Conservation (phyloP, 2,888 invertebrate genomes). For the Podotricha telesiphe region DNA sequence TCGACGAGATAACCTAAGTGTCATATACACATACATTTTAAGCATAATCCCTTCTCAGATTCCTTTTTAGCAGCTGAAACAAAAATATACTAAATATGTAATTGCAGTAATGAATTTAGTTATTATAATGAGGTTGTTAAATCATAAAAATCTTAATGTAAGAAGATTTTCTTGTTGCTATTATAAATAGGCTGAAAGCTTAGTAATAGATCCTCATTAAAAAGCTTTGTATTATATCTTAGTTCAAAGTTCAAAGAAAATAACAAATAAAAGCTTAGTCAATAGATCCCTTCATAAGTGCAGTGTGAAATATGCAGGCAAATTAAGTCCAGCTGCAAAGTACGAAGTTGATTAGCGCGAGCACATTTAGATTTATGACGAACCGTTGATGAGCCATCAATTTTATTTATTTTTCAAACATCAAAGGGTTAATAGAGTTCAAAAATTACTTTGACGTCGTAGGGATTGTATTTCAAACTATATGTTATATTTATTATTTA, state of each 20-base stretch:
- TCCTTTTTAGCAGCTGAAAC: no score
- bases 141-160: neutral
- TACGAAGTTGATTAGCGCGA: conserved; percentile 66
- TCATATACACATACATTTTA: no score
- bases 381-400: conserved; percentile 45
- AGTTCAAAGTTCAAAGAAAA: conserved; percentile 20
- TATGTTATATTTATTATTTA: neutral
- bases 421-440: conserved; percentile 44
- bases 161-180: neutral
- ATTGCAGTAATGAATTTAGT: no score
- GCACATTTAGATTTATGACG: conserved; percentile 72
- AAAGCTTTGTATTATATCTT: neutral
- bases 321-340: conserved; percentile 76
- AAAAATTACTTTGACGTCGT: conserved; percentile 34
- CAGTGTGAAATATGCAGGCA: conserved; percentile 69
- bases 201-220: neutral
- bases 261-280: conserved; percentile 28
- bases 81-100: no score
- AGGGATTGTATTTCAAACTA: conserved; percentile 17
- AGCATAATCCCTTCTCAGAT: no score
- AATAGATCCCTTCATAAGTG: conserved; percentile 42
- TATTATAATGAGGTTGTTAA: neutral
- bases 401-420: conserved; percentile 43
- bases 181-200: neutral
- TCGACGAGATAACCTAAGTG: no score